A percentile compares a stretch with the other conserved stretches of the same genome.
These are phyloP conservation scores for Pasiphila rectangulata DNA, from an alignment of 2,888 invertebrate genomes.

Conservation along the genomic window DNA sequence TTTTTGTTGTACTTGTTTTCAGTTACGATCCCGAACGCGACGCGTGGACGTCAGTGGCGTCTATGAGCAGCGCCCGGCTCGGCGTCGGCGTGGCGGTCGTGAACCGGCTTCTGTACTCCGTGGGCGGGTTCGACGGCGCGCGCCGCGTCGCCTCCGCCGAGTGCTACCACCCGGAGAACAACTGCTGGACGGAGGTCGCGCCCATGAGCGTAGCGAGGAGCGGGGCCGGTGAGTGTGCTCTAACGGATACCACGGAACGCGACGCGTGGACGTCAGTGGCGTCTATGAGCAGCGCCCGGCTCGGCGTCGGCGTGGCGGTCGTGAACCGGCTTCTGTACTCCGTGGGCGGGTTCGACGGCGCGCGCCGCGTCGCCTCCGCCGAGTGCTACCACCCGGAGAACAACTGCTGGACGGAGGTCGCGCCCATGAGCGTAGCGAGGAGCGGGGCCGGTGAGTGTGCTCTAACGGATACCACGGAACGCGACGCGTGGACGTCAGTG, in stretches of 20 bases:
- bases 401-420: slow-evolving; percentile 91
- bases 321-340: slow-evolving; percentile 90
- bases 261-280: slow-evolving; percentile 90
- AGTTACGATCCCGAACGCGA: slow-evolving; percentile 94
- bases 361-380: slow-evolving; percentile 84
- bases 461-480: slow-evolving; percentile 79
- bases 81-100: slow-evolving; percentile 91
- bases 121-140: slow-evolving; percentile 94
- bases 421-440: slow-evolving; percentile 88
- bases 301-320: slow-evolving; percentile 90
- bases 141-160: slow-evolving; percentile 89
- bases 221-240: slow-evolving; percentile 86
- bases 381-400: slow-evolving; percentile 97
- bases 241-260: slow-evolving; percentile 80
- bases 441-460: slow-evolving; percentile 88
- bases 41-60: slow-evolving; percentile 87
- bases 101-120: slow-evolving; percentile 88
- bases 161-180: slow-evolving; percentile 96
- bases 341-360: slow-evolving; percentile 94
- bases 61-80: slow-evolving; percentile 88
- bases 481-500: slow-evolving; percentile 89
- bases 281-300: slow-evolving; percentile 87
- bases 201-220: slow-evolving; percentile 90
- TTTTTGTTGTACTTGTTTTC: too few species aligned
- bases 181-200: slow-evolving; percentile 91